Percentiles rank a stretch among this genome's conserved stretches.
Conservation (phyloP, 2,113 vertebrate species). For the Hucho hucho region DNA sequence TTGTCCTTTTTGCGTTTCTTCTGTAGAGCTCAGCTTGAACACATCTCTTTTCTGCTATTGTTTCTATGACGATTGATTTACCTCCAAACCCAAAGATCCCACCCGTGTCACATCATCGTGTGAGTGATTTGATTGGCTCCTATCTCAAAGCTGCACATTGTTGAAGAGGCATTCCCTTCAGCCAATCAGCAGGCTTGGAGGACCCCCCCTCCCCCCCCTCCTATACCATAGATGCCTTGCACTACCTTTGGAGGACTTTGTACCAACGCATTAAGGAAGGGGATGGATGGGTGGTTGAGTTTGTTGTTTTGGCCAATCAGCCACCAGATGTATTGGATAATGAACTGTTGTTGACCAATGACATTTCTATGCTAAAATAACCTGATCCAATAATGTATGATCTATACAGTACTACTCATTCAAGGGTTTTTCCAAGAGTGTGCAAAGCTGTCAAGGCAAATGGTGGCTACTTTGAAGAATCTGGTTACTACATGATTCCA, state of each 20-base stretch:
- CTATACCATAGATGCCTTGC: too few relatives aligned
- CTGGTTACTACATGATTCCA: too few relatives aligned
- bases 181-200: background rate
- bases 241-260: too few relatives aligned
- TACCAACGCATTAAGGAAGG: background rate
- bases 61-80: conserved; percentile 6
- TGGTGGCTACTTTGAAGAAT: too few relatives aligned
- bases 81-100: conserved; percentile 19
- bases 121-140: background rate
- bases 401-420: too few relatives aligned
- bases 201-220: too few relatives aligned
- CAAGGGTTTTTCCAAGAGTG: too few relatives aligned
- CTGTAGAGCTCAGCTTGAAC: conserved; percentile 20
- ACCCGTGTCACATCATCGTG: background rate
- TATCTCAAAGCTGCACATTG: background rate
- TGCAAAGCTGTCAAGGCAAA: too few relatives aligned
- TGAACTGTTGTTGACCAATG: conserved; percentile 18
- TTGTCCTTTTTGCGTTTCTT: conserved; percentile 10
- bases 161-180: too few relatives aligned
- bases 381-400: too few relatives aligned
- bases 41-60: conserved; percentile 6
- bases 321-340: conserved; percentile 22
- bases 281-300: background rate
- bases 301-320: conserved; percentile 23
- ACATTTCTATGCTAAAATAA: background rate